Conservation (phyloP, 1,140 invertebrate species). For the Papilio glaucus region DNA sequence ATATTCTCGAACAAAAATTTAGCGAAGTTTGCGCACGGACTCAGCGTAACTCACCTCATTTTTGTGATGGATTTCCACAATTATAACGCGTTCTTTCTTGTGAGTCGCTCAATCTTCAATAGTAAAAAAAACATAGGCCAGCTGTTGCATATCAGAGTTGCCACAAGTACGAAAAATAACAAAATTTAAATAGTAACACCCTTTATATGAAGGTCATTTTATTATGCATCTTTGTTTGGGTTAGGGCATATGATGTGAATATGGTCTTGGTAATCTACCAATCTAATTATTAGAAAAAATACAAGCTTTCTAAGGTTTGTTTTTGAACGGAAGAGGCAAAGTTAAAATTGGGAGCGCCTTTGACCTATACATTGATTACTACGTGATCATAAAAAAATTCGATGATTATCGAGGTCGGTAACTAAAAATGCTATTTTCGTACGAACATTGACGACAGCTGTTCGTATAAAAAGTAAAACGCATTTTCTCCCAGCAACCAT, state of each 20-base stretch:
- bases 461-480: slow-evolving; percentile 18
- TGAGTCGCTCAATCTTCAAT: no score
- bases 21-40: no score
- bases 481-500: not conserved
- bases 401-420: not conserved
- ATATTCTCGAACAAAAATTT: no score
- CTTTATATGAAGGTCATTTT: no score
- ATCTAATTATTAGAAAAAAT: not conserved
- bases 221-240: not conserved
- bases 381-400: not conserved
- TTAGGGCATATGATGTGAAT: not conserved
- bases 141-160: no score
- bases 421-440: not conserved
- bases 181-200: no score
- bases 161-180: no score
- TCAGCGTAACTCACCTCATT: no score
- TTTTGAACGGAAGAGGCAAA: no score
- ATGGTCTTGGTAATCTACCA: not conserved
- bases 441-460: not conserved
- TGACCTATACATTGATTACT: not conserved
- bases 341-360: not conserved
- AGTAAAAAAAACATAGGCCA: no score
- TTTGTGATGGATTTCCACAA: no score
- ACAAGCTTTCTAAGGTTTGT: not conserved
- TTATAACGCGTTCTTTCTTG: no score